Percentiles rank a stretch among this genome's conserved stretches.
phyloP scores from a whole-genome alignment of 2,888 invertebrate species.

The Trachelus troglodyta region DNA sequence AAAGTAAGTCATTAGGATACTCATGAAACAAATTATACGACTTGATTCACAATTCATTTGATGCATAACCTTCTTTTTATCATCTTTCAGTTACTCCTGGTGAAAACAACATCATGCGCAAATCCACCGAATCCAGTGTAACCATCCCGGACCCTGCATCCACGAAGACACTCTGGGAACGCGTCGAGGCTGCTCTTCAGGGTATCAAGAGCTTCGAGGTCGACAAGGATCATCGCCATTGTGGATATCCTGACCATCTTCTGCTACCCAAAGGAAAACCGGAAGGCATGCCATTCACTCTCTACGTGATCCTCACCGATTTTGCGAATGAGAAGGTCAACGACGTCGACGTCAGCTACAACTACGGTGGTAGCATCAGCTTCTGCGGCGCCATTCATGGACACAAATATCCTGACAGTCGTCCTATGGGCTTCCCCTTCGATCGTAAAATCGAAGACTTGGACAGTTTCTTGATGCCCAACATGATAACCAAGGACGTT shows the following conservation, averaged over 20 bases:
- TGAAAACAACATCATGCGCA: slow-evolving; percentile 74
- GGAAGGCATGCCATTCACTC: slow-evolving; percentile 73
- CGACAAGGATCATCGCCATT: slow-evolving; percentile 71
- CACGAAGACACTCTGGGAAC: slow-evolving; percentile 32
- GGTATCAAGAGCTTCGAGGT: slow-evolving; percentile 68
- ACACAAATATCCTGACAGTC: slow-evolving; percentile 70
- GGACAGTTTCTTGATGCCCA: slow-evolving; percentile 72
- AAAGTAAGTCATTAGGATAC: slow-evolving; percentile 64
- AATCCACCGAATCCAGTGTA: slow-evolving; percentile 73
- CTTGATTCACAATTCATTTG: background rate
- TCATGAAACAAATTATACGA: background rate
- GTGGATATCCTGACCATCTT: slow-evolving; percentile 76
- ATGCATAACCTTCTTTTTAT: background rate
- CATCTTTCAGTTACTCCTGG: slow-evolving; percentile 67
- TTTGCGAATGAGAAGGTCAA: slow-evolving; percentile 55
- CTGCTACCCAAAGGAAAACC: slow-evolving; percentile 75
- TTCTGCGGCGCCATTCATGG: slow-evolving; percentile 70
- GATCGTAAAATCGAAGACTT: slow-evolving; percentile 73
- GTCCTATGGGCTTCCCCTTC: slow-evolving; percentile 78
- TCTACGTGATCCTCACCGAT: slow-evolving; percentile 73
- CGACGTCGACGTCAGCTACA: slow-evolving; percentile 66
- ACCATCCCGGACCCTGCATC: slow-evolving; percentile 70
- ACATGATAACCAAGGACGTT: slow-evolving; percentile 74
- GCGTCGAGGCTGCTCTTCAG: slow-evolving; percentile 42
- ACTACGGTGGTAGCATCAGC: slow-evolving; percentile 66